Evolutionary conservation across 2,113 vertebrate species (phyloP).

Genomic region (Sigmodon hispidus): DNA sequence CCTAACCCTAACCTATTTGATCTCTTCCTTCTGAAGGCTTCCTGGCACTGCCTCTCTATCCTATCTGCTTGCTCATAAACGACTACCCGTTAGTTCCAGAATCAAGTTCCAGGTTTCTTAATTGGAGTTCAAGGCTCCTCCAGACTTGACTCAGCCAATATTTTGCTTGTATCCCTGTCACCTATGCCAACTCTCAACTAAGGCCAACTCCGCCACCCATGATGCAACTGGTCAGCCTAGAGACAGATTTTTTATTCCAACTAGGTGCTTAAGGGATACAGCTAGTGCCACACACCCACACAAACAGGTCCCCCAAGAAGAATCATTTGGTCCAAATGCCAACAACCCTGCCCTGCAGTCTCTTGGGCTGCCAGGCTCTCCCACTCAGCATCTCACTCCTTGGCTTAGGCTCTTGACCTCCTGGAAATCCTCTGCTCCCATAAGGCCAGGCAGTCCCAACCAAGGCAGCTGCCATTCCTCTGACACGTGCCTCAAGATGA

Average conservation of each 20-base stretch:
- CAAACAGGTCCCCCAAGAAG: neutral
- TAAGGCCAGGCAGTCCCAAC: neutral
- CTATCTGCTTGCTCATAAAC: neutral
- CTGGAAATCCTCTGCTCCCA: neutral
- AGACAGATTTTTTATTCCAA: neutral
- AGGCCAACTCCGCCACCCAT: neutral
- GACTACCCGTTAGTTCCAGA: neutral
- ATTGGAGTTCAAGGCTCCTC: neutral
- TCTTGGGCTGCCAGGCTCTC: neutral
- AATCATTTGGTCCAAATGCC: neutral
- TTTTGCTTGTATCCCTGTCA: neutral
- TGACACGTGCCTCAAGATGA: neutral
- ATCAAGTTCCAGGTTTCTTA: neutral
- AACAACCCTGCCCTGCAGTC: neutral
- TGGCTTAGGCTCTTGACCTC: neutral
- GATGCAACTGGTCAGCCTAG: neutral
- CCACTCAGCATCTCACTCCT: neutral
- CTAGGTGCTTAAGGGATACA: neutral
- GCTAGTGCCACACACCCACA: neutral
- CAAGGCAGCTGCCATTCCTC: neutral
- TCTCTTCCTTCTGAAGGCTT: neutral
- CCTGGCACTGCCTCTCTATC: neutral
- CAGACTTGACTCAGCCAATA: neutral
- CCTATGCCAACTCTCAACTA: neutral
- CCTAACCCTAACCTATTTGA: neutral